These are phyloP conservation scores for Nebria ingens DNA, from an alignment of 1,140 invertebrate species.

Conservation along the genomic window DNA sequence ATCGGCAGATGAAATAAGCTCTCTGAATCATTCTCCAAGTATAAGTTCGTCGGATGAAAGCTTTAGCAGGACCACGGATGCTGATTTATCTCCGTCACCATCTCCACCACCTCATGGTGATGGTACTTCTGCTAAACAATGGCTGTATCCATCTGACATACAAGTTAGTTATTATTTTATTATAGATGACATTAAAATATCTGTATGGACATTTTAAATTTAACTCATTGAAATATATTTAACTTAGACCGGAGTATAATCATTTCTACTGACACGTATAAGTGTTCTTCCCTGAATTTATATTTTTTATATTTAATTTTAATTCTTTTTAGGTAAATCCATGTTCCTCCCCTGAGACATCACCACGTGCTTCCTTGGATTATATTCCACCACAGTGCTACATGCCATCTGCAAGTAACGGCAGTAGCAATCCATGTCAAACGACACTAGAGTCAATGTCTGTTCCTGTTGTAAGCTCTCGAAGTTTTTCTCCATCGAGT, in stretches of 20 bases:
- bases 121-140: conserved; percentile 41
- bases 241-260: too few species aligned
- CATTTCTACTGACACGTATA: too few species aligned
- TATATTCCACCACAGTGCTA: conserved; percentile 37
- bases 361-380: conserved; percentile 36
- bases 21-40: conserved; percentile 64
- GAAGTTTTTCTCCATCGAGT: conserved; percentile 21
- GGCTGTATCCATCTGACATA: conserved; percentile 50
- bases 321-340: conserved; percentile 35
- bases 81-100: conserved; percentile 49
- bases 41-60: conserved; percentile 72
- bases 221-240: too few species aligned
- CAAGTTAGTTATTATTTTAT: too few species aligned
- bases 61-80: conserved; percentile 63
- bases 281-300: too few species aligned
- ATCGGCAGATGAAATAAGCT: conserved; percentile 69
- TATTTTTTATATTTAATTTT: too few species aligned
- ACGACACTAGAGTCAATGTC: conserved; percentile 12
- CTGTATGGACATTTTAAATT: too few species aligned
- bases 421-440: conserved; percentile 18
- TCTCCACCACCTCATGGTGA: conserved; percentile 40
- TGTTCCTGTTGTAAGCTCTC: conserved; percentile 13
- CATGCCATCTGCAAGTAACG: conserved; percentile 14
- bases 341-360: conserved; percentile 37
- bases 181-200: too few species aligned